A percentile compares a stretch with the other conserved stretches of the same genome.
These are phyloP conservation scores for Cryptomyrus ogoouensis DNA, from an alignment of 2,113 vertebrate species.

Conservation along the genomic window DNA sequence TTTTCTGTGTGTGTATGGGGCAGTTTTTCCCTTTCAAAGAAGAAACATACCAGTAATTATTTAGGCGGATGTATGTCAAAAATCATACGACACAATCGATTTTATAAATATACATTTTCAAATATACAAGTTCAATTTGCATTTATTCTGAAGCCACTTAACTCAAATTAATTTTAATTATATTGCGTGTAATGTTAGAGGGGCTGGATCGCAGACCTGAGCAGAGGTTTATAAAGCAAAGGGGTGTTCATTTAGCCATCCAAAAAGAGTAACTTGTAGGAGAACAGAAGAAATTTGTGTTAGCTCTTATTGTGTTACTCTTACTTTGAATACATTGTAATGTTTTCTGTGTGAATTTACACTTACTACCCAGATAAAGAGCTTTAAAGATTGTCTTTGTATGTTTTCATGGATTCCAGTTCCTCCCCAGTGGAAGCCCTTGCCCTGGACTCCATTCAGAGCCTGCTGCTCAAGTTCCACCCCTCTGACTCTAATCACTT, in stretches of 20 bases:
- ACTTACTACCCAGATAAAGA: neutral
- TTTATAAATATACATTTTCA: neutral
- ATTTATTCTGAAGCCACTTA: no score
- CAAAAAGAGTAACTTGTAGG: neutral
- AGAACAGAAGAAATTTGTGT: neutral
- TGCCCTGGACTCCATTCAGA: constrained; percentile 49
- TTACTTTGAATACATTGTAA: neutral
- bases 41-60: neutral
- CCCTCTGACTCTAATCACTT: constrained; percentile 79
- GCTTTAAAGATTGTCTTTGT: neutral
- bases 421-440: constrained; percentile 43
- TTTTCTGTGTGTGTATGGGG: no score
- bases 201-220: neutral
- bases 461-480: constrained; percentile 73
- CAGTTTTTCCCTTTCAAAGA: neutral
- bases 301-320: neutral
- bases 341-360: neutral
- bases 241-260: neutral
- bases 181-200: neutral
- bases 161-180: no score
- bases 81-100: neutral
- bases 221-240: neutral
- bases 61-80: neutral
- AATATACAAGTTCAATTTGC: neutral
- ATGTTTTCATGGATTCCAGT: constrained; percentile 28